These are phyloP conservation scores for Chlorops oryzae DNA, from an alignment of 1,140 invertebrate genomes.

Conservation along the genomic window DNA sequence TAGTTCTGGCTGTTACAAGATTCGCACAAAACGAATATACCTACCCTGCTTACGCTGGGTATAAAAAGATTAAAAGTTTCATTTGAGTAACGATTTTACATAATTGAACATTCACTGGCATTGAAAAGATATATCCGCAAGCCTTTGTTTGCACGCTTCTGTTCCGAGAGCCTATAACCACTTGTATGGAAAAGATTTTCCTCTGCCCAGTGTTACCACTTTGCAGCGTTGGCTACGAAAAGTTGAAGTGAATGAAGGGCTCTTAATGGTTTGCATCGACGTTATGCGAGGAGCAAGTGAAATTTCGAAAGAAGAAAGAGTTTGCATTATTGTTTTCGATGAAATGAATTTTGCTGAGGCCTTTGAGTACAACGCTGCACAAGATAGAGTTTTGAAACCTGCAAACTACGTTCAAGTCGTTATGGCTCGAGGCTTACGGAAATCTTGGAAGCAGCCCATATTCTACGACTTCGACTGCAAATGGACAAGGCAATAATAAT, in stretches of 20 bases:
- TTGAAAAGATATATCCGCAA: slow-evolving; percentile 5
- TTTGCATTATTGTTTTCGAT: slow-evolving; percentile 2
- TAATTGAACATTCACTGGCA: slow-evolving; percentile 1
- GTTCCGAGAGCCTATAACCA: slow-evolving; percentile 6
- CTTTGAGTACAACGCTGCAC: not conserved
- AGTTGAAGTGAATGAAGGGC: not conserved
- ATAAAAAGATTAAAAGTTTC: too few species aligned
- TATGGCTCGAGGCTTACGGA: slow-evolving; percentile 19
- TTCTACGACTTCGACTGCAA: slow-evolving; percentile 31
- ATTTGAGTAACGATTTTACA: too few species aligned
- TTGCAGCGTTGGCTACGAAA: slow-evolving; percentile 1
- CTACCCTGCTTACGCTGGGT: too few species aligned
- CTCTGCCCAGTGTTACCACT: not conserved
- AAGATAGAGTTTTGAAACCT: not conserved
- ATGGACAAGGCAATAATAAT: too few species aligned
- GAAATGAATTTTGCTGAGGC: slow-evolving; percentile 7
- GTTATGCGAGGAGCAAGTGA: not conserved
- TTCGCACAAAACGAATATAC: too few species aligned
- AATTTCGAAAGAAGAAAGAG: not conserved
- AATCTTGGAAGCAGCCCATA: slow-evolving; percentile 40
- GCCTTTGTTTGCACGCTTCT: slow-evolving; percentile 1
- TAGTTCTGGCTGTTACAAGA: too few species aligned
- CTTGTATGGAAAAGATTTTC: not conserved
- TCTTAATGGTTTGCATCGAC: not conserved
- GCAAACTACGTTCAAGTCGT: slow-evolving; percentile 13